phyloP scores from a whole-genome alignment of 2,797 vertebrate genomes.

The Cuculus canorus region DNA sequence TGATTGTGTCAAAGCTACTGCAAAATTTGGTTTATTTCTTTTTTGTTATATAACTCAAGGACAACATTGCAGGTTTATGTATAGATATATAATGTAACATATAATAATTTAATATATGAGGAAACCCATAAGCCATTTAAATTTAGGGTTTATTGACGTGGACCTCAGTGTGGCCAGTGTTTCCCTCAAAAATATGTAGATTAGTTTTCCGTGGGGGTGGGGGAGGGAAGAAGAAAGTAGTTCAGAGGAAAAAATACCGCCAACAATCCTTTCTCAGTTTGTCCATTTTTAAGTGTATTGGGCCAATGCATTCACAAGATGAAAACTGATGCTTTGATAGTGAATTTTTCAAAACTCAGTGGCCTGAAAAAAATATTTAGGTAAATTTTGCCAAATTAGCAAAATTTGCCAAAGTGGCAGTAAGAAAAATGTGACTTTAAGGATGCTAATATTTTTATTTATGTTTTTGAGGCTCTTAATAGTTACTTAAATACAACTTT shows the following conservation, averaged over 20 bases:
- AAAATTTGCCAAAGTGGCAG: background rate
- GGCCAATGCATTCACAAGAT: background rate
- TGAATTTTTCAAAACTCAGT: slow-evolving; percentile 2
- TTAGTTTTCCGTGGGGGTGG: background rate
- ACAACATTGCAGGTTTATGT: background rate
- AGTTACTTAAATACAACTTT: background rate
- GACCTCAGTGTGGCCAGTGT: background rate
- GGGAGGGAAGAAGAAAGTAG: background rate
- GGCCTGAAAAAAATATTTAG: background rate
- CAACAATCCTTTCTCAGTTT: background rate
- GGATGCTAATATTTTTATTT: background rate
- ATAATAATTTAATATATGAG: background rate
- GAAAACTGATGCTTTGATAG: background rate
- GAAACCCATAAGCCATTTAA: background rate
- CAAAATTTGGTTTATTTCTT: background rate
- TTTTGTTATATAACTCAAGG: background rate
- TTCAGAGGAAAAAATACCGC: background rate
- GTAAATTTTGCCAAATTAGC: background rate
- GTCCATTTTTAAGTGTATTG: background rate
- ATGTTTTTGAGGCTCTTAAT: background rate
- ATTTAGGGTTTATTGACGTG: background rate
- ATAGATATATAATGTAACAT: background rate
- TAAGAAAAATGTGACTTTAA: background rate
- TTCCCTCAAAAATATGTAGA: background rate
- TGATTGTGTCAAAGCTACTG: background rate